Conservation (phyloP, 2,113 vertebrate species). For the Cromileptes altivelis region DNA sequence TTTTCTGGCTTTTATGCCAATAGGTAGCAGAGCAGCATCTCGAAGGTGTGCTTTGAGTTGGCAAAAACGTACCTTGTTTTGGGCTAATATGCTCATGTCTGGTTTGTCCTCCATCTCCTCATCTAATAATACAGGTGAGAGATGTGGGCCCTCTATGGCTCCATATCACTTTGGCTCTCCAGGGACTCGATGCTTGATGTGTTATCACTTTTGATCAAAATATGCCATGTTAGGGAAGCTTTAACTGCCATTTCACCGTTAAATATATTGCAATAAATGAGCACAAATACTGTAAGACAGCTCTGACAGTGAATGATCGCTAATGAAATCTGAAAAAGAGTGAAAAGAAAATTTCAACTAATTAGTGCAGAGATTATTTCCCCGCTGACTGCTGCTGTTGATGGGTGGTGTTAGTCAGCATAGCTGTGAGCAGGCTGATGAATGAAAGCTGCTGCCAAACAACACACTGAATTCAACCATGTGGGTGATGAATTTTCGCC, state of each 20-base stretch:
- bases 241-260: not conserved
- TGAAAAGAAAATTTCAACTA: conserved; percentile 26
- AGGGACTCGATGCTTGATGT: not conserved
- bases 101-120: not conserved
- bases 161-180: not conserved
- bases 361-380: not conserved
- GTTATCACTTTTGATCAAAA: not conserved
- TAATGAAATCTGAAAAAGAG: not conserved
- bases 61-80: not conserved
- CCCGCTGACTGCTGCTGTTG: conserved; percentile 8
- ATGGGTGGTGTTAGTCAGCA: conserved; percentile 25
- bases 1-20: not conserved
- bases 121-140: not conserved
- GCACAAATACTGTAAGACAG: not conserved
- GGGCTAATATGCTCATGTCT: not conserved
- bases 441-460: conserved; percentile 57
- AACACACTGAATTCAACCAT: conserved; percentile 57
- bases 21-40: no score
- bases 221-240: not conserved
- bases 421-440: conserved; percentile 32
- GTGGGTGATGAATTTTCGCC: conserved; percentile 60
- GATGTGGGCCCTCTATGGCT: not conserved
- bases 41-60: not conserved
- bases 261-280: not conserved
- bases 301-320: conserved; percentile 8